A percentile compares a stretch with the other conserved stretches of the same genome.
Conservation (phyloP, 2,797 vertebrate species). For the Trachurus trachurus region DNA sequence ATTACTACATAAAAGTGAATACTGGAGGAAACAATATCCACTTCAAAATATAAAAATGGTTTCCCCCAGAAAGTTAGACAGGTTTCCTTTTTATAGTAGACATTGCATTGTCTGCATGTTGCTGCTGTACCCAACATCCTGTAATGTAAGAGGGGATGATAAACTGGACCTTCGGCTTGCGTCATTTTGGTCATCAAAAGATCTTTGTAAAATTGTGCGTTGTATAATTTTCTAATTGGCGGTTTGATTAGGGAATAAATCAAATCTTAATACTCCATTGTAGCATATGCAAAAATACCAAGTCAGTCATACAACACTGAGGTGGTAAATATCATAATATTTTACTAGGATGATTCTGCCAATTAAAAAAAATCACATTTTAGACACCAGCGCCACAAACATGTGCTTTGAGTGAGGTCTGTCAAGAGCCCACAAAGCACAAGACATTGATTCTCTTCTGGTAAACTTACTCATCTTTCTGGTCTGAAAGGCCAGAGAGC, state of each 20-base stretch:
- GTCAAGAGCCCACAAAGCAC: conserved; percentile 65
- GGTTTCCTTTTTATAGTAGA: neutral
- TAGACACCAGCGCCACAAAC: conserved; percentile 27
- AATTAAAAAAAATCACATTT: conserved; percentile 24
- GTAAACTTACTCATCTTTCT: conserved; percentile 89
- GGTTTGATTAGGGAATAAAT: neutral
- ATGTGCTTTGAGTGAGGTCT: conserved; percentile 50
- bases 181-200: neutral
- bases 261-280: neutral
- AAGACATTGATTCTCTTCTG: conserved; percentile 64
- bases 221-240: neutral
- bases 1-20: neutral
- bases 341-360: neutral
- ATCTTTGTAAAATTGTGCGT: neutral
- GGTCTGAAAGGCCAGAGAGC: conserved; percentile 88
- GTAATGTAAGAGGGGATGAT: neutral
- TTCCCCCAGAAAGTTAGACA: conserved; percentile 25
- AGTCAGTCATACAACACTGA: neutral
- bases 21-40: conserved; percentile 19
- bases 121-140: neutral
- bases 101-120: neutral
- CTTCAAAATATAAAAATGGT: conserved; percentile 9
- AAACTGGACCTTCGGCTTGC: neutral
- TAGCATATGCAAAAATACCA: neutral
- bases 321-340: conserved; percentile 19